Evolutionary conservation across 2,797 vertebrate species (phyloP), one percentile per base, ranked within the genome.

Genomic region (Todus mexicanus): DNA sequence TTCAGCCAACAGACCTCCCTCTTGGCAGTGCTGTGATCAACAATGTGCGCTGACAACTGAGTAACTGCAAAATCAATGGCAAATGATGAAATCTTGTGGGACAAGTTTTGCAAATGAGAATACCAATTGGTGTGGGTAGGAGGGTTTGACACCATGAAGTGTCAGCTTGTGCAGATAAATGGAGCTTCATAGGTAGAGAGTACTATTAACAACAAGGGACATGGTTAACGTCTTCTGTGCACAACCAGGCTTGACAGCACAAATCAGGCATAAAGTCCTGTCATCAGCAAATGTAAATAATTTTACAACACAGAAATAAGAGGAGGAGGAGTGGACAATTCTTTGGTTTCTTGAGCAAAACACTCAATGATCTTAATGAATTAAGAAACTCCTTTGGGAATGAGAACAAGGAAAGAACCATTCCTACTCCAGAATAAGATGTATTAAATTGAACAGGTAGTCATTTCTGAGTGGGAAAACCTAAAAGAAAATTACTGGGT

Each of bases 31-130:
- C 16, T 75, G 51, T 37, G 42, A 92, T 80, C 89, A 84, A 48
- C 87, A 72, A 51, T 27, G 43, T 57, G 60, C 27, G 5, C 20
- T 83, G 65, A 87, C 72, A 80, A 61, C 13, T 19, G 72, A 77
- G 35, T 53, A 83, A 89, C 42, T 84, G 72, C 19, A 87, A 93
- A 91, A 92, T 91, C 87, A 77, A 65, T 83, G 37, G 42, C 51
- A 90, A 95, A 83, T 0, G 0, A 80, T 85, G 54, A 72, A 73
- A 75, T 81, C 70, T 66, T 69, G 47, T 2, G 6, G 63, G 48
- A 47, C 27, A 43, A 65, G 31, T 81, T 93, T 90, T 90, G 42
- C 64, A 90, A 81, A 91, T 54, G 16, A 74, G 54, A 71, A 20
- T 31, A 53, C 10, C 35, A 47, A 75, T 59, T 69, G 18, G 5